Conservation (phyloP, 23 tunicate genomes). For the Halocynthia roretzi region DNA sequence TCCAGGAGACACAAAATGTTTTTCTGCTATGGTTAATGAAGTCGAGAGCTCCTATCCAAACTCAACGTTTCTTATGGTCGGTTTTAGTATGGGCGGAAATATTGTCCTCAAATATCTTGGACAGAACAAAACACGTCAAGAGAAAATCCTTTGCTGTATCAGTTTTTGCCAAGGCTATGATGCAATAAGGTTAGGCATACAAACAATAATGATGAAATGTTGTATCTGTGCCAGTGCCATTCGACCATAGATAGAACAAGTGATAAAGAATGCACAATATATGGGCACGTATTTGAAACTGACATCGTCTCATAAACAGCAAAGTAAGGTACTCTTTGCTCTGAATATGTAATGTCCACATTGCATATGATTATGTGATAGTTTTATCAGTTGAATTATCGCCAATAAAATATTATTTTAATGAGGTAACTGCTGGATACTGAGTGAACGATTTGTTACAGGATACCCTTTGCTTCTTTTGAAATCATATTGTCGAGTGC, state of each 20-base stretch:
- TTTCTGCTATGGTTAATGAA: conserved; percentile 45
- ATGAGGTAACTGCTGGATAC: neutral
- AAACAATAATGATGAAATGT: too few relatives aligned
- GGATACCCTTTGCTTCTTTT: neutral
- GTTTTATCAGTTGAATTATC: neutral
- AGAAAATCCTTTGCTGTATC: conserved; percentile 45
- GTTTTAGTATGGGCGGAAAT: conserved; percentile 88
- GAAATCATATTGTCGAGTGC: neutral
- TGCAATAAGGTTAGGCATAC: conserved; percentile 41
- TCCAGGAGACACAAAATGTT: conserved; percentile 80
- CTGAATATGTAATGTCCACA: neutral
- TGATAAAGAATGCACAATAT: too few relatives aligned
- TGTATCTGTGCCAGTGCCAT: too few relatives aligned
- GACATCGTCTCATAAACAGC: too few relatives aligned
- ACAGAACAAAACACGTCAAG: conserved; percentile 36
- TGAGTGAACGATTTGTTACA: neutral
- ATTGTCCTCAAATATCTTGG: conserved; percentile 61
- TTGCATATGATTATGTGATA: neutral
- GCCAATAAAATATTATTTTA: neutral
- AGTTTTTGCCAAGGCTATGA: conserved; percentile 86
- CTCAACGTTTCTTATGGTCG: conserved; percentile 37
- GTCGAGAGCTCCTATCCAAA: conserved; percentile 25
- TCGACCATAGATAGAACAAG: too few relatives aligned
- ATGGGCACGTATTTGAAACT: too few relatives aligned
- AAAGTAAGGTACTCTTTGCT: neutral